Conservation (phyloP, 1,140 invertebrate genomes). For the Apis laboriosa region DNA sequence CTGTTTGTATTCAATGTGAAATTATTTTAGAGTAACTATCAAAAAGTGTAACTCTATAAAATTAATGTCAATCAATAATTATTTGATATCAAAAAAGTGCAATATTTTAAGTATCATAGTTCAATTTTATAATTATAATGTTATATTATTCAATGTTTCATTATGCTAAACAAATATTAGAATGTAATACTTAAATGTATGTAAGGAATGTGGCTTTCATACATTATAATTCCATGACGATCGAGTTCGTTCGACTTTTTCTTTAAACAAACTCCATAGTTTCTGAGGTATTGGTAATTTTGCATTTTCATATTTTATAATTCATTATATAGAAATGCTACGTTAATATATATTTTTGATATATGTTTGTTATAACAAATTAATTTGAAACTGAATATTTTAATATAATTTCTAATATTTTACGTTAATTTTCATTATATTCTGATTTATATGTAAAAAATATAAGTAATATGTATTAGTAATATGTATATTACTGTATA, state of each 20-base stretch:
- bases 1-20: constrained; percentile 25
- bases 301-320: not conserved
- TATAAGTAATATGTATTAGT: not conserved
- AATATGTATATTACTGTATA: not conserved
- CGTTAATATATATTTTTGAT: not conserved
- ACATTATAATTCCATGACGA: not conserved
- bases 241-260: not conserved
- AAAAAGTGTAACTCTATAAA: not conserved
- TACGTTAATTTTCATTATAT: no score
- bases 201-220: constrained; percentile 5
- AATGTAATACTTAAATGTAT: not conserved
- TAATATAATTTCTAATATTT: no score
- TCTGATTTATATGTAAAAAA: no score
- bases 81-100: not conserved
- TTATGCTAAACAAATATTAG: not conserved
- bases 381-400: no score
- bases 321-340: not conserved
- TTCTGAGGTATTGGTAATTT: not conserved
- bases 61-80: not conserved
- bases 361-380: no score
- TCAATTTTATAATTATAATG: not conserved
- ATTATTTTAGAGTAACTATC: constrained; percentile 9
- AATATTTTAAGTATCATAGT: not conserved
- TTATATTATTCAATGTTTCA: not conserved
- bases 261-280: not conserved